Evolutionary conservation across 1,140 invertebrate species (phyloP).

Genomic region (Whitmania pigra): DNA sequence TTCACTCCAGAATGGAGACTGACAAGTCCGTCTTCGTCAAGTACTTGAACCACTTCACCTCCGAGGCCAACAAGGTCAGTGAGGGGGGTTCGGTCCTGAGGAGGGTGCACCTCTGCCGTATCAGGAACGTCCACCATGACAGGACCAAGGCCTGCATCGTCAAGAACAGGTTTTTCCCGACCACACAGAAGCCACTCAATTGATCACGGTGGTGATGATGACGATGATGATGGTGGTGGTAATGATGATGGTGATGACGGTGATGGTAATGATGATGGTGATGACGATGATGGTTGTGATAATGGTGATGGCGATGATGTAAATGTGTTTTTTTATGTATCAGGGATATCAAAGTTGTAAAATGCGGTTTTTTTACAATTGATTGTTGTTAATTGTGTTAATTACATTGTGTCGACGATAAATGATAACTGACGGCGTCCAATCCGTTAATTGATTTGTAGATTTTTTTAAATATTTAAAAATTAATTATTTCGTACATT

Average conservation of each 20-base stretch:
- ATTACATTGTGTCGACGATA: no score
- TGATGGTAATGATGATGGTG: not conserved
- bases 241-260: not conserved
- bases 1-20: not conserved
- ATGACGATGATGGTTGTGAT: not conserved
- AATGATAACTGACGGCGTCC: no score
- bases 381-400: no score
- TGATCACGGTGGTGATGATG: not conserved
- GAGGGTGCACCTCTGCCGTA: not conserved
- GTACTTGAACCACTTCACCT: not conserved
- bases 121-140: conserved; percentile 13
- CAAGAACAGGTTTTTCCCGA: not conserved
- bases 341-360: no score
- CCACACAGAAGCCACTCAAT: not conserved
- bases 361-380: no score
- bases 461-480: no score
- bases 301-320: not conserved
- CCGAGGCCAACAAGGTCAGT: not conserved
- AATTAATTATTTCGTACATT: no score
- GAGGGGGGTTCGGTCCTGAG: not conserved
- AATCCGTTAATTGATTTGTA: no score
- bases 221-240: not conserved
- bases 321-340: not conserved
- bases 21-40: not conserved
- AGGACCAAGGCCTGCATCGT: not conserved